Conservation (phyloP, 1,140 invertebrate genomes). For the Pseudachorutes palmiensis region DNA sequence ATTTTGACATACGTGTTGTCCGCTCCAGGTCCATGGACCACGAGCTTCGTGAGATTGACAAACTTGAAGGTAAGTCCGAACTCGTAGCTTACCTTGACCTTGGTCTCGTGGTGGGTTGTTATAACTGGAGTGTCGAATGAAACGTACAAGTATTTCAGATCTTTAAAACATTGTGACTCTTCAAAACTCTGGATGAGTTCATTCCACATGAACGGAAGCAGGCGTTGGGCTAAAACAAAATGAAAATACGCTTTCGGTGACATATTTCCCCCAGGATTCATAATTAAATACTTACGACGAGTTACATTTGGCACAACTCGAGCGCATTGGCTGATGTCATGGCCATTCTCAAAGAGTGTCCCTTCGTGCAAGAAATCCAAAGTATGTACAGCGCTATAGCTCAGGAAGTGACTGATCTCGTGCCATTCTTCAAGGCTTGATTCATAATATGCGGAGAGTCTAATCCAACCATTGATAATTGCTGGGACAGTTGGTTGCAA, state of each 20-base stretch:
- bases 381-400: not conserved
- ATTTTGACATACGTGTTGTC: constrained; percentile 11
- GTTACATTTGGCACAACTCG: constrained; percentile 7
- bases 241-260: too few relatives aligned
- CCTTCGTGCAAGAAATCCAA: constrained; percentile 27
- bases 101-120: not conserved
- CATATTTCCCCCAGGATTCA: not conserved
- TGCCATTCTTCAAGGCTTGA: constrained; percentile 15
- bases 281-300: constrained; percentile 6
- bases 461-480: constrained; percentile 22
- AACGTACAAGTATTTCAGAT: constrained; percentile 14
- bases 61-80: constrained; percentile 12
- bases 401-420: constrained; percentile 9
- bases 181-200: constrained; percentile 14
- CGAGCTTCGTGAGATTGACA: constrained; percentile 11
- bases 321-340: constrained; percentile 12
- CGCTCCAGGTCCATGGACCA: constrained; percentile 25
- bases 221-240: constrained; percentile 22
- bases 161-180: not conserved
- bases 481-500: not conserved
- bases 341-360: constrained; percentile 2
- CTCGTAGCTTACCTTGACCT: not conserved
- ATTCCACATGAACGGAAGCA: constrained; percentile 17
- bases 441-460: constrained; percentile 20
- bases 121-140: constrained; percentile 3